Evolutionary conservation across 2,113 vertebrate species (phyloP).

Genomic region (Nothoprocta pentlandii): DNA sequence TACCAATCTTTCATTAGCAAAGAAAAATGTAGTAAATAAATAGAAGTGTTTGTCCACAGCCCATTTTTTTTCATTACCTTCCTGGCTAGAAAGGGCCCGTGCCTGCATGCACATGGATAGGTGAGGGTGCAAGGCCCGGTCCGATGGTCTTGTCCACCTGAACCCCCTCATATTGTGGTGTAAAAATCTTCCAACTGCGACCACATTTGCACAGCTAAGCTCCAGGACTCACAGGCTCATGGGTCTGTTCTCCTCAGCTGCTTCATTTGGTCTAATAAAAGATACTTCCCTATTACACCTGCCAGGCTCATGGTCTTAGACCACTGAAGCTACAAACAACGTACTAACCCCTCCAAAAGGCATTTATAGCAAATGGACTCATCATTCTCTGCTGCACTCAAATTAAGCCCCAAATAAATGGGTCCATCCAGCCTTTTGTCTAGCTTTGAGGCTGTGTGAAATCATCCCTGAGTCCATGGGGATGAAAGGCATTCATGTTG

Average conservation of each 20-base stretch:
- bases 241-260: not conserved
- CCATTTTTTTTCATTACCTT: rapidly evolving
- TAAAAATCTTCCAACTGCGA: not conserved
- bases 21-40: rapidly evolving
- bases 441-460: not conserved
- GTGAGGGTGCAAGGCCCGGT: not conserved
- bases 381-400: not conserved
- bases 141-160: not conserved
- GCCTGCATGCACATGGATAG: rapidly evolving
- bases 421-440: not conserved
- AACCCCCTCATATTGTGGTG: not conserved
- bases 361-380: not conserved
- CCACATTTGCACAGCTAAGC: not conserved
- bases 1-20: not conserved
- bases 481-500: not conserved
- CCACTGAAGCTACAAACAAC: rapidly evolving
- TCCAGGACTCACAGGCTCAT: not conserved
- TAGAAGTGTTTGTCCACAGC: not conserved
- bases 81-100: rapidly evolving
- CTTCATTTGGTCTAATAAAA: not conserved
- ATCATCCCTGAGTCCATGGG: rapidly evolving
- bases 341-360: not conserved
- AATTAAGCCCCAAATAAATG: not conserved
- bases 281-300: not conserved
- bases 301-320: not conserved